These are phyloP conservation scores for Aricia agestis DNA, from an alignment of 1,140 invertebrate species.

Conservation along the genomic window DNA sequence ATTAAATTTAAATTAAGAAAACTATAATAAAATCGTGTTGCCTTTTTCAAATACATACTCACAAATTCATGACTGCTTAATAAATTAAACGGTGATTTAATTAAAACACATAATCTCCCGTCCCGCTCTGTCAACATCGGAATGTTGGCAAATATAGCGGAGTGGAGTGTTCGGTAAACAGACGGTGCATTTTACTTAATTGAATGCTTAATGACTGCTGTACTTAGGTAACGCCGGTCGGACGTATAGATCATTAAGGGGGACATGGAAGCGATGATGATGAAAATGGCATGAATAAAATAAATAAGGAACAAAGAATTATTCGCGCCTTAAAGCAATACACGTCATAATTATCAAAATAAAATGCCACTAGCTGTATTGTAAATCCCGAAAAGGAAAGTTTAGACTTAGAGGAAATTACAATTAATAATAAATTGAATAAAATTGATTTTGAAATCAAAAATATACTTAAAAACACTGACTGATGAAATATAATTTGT, in stretches of 20 bases:
- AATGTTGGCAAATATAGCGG: constrained; percentile 45
- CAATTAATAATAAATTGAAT: no score
- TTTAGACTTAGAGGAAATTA: no score
- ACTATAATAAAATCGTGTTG: no score
- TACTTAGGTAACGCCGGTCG: constrained; percentile 24
- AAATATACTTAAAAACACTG: no score
- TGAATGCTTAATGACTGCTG: constrained; percentile 62
- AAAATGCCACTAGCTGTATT: no score
- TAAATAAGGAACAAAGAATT: background rate
- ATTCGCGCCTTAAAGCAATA: no score
- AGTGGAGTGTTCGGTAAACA: constrained; percentile 56
- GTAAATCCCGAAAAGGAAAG: no score
- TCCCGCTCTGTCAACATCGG: constrained; percentile 23
- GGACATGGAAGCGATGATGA: background rate
- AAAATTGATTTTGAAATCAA: no score
- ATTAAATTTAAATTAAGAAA: no score
- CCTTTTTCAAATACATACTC: background rate
- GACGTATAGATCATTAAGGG: background rate
- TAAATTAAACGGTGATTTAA: constrained; percentile 4
- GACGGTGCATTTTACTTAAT: constrained; percentile 63
- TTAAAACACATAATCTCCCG: constrained; percentile 5
- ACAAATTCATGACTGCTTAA: background rate
- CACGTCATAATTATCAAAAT: no score
- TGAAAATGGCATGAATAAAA: background rate
- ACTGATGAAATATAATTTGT: no score